These are phyloP conservation scores for Tineola bisselliella DNA, from an alignment of 2,888 invertebrate species.

Conservation along the genomic window DNA sequence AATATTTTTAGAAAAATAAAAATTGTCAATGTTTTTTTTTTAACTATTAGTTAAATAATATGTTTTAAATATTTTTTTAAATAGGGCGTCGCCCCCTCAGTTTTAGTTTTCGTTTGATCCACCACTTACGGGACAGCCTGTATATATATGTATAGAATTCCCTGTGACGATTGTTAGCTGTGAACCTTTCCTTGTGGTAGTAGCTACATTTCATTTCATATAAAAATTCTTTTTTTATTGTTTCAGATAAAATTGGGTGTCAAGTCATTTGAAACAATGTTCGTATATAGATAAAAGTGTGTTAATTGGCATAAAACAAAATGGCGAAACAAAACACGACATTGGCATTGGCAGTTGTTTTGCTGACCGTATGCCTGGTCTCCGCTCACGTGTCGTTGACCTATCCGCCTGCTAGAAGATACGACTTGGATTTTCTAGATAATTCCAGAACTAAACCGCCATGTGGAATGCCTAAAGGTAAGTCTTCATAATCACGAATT, in stretches of 20 bases:
- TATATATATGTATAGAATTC: too few species aligned
- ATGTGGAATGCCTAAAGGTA: constrained; percentile 96
- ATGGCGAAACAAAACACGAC: constrained; percentile 30
- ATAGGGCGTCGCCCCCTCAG: too few species aligned
- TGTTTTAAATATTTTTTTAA: too few species aligned
- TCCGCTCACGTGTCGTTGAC: constrained; percentile 84
- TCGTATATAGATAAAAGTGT: constrained; percentile 16
- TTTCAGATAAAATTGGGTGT: not conserved
- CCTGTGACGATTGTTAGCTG: too few species aligned
- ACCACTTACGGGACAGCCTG: too few species aligned
- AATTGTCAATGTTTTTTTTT: too few species aligned
- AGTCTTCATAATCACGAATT: constrained; percentile 24
- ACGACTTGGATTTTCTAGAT: constrained; percentile 92
- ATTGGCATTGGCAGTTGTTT: constrained; percentile 18
- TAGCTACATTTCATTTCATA: too few species aligned
- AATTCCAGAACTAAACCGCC: constrained; percentile 89
- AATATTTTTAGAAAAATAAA: too few species aligned
- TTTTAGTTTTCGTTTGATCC: too few species aligned
- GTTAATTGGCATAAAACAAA: constrained; percentile 20
- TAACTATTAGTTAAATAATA: too few species aligned
- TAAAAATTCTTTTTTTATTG: not conserved
- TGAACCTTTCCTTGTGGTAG: too few species aligned
- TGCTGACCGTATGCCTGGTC: constrained; percentile 34
- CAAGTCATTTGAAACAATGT: not conserved
- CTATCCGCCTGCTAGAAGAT: constrained; percentile 88